Percentiles rank a stretch among this genome's conserved stretches.
Conservation (phyloP, 2,113 vertebrate genomes). For the Nannobrachium achirus region DNA sequence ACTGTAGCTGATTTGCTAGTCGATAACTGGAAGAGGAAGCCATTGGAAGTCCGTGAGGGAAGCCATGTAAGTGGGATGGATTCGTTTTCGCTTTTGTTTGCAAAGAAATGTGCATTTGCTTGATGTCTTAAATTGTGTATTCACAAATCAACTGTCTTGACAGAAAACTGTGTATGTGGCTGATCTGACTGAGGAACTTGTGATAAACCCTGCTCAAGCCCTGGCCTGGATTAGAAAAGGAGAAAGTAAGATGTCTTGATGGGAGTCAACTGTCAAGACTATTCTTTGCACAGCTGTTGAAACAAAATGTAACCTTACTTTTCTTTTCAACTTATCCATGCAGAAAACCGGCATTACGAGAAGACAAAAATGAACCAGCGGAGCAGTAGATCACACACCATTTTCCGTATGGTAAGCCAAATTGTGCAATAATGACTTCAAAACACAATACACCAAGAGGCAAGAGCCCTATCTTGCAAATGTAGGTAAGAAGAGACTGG, state of each 20-base stretch:
- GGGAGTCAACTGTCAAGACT: too few relatives aligned
- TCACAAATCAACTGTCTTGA: constrained; percentile 12
- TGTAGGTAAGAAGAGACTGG: too few relatives aligned
- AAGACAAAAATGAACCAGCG: constrained; percentile 96
- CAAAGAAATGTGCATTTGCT: neutral
- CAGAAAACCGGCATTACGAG: constrained; percentile 94
- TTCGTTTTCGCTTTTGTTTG: neutral
- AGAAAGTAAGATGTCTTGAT: constrained; percentile 85
- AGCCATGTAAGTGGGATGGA: constrained; percentile 82
- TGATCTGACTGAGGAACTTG: constrained; percentile 92
- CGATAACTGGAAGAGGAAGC: constrained; percentile 89
- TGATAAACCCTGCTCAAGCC: constrained; percentile 86
- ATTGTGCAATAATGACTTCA: too few relatives aligned
- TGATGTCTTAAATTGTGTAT: neutral
- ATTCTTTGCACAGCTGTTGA: too few relatives aligned
- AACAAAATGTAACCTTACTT: too few relatives aligned
- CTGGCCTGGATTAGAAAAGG: constrained; percentile 92
- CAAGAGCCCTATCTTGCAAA: too few relatives aligned
- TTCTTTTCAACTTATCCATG: constrained; percentile 6
- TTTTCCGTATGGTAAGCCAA: constrained; percentile 92
- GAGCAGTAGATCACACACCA: constrained; percentile 95
- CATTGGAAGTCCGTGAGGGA: constrained; percentile 90
- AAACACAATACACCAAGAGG: too few relatives aligned
- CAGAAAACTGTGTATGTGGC: constrained; percentile 95
- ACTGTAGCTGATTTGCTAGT: constrained; percentile 92